phyloP scores from a whole-genome alignment of 2,113 vertebrate species.

The Crotalus viridis region DNA sequence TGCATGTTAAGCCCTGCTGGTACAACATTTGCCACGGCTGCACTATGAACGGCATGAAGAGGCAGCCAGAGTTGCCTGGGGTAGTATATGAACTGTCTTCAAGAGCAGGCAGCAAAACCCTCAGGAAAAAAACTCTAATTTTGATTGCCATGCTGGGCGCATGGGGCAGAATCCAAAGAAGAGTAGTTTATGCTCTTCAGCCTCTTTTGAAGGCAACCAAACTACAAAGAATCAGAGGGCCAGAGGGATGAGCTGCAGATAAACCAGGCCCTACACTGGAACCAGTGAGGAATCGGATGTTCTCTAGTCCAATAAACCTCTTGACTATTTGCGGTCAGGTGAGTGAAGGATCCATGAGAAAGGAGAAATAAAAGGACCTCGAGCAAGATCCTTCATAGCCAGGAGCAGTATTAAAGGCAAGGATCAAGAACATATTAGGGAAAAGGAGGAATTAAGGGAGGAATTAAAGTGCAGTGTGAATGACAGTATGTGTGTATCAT shows the following conservation, averaged over 20 bases:
- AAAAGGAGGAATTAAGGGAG: not conserved
- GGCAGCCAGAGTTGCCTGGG: not conserved
- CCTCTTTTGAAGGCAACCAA: not conserved
- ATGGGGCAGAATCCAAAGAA: rapidly evolving
- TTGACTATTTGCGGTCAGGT: not conserved
- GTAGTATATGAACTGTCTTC: not conserved
- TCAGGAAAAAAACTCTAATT: too few species aligned
- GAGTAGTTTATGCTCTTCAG: rapidly evolving
- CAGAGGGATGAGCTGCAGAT: not conserved
- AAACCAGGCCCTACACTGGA: not conserved
- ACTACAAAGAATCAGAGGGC: not conserved
- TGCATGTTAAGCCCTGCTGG: too few species aligned
- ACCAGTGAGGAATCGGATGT: not conserved
- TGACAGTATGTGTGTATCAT: not conserved
- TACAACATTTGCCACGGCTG: not conserved
- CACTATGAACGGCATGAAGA: not conserved
- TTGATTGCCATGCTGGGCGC: not conserved
- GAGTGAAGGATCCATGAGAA: not conserved
- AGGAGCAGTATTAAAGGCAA: not conserved
- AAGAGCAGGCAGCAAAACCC: not conserved
- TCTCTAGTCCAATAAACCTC: not conserved
- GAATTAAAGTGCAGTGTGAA: not conserved
- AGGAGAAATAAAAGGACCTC: not conserved
- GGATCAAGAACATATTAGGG: not conserved
- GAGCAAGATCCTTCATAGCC: not conserved